phyloP scores from a whole-genome alignment of 1,140 invertebrate genomes.

The Akabosia matsudoensis region DNA sequence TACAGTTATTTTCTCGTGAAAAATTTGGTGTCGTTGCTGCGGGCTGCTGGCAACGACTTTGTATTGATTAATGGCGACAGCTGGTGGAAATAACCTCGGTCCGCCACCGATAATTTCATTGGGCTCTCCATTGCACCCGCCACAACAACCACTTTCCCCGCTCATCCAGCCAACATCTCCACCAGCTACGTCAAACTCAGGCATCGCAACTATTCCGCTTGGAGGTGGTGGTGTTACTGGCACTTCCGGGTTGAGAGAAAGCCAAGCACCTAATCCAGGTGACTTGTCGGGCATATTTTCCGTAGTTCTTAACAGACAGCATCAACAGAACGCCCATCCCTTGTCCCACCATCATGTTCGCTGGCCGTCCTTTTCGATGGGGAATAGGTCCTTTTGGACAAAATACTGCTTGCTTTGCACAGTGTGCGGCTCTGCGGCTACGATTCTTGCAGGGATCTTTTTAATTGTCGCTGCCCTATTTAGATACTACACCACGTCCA shows the following conservation, averaged over 20 bases:
- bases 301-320: slow-evolving; percentile 24
- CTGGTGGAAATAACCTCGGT: slow-evolving; percentile 23
- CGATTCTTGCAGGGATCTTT: slow-evolving; percentile 69
- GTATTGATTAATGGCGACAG: slow-evolving; percentile 17
- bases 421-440: slow-evolving; percentile 52
- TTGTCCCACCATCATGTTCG: slow-evolving; percentile 6
- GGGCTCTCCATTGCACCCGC: background rate
- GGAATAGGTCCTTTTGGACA: slow-evolving; percentile 41
- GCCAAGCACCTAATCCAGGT: slow-evolving; percentile 6
- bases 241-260: background rate
- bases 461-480: slow-evolving; percentile 71
- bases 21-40: background rate
- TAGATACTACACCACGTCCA: slow-evolving; percentile 71
- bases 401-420: slow-evolving; percentile 46
- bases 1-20: too few relatives aligned
- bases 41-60: background rate
- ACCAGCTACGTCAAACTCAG: background rate
- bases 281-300: slow-evolving; percentile 38
- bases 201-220: too few relatives aligned
- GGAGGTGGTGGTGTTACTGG: background rate
- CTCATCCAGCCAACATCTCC: background rate
- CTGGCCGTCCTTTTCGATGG: slow-evolving; percentile 30
- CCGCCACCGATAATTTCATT: slow-evolving; percentile 23
- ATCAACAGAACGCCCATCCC: slow-evolving; percentile 3
- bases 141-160: background rate